Evolutionary conservation across 2,797 vertebrate species (phyloP).

Genomic region (Leptoclinus maculatus): DNA sequence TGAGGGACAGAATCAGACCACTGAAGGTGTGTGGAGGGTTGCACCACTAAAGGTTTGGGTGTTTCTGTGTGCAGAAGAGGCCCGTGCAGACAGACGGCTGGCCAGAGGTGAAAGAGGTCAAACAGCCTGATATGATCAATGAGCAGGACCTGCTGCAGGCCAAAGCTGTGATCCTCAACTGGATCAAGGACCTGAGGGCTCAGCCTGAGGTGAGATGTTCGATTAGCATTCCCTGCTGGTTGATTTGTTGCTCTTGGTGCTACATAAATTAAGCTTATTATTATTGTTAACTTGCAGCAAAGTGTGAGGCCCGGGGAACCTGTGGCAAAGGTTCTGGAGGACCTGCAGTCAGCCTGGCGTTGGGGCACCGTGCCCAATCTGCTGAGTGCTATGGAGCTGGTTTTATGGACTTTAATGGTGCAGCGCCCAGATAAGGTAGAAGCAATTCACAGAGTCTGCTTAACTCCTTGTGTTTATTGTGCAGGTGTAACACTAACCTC

Average conservation of each 20-base stretch:
- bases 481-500: background rate
- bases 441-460: background rate
- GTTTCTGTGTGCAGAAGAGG: slow-evolving; percentile 73
- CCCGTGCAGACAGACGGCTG: slow-evolving; percentile 82
- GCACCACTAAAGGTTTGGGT: background rate
- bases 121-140: slow-evolving; percentile 57
- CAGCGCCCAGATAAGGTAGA: slow-evolving; percentile 82
- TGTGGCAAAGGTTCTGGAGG: slow-evolving; percentile 79
- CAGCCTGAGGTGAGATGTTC: slow-evolving; percentile 80
- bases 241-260: background rate
- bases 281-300: slow-evolving; percentile 69
- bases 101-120: slow-evolving; percentile 74
- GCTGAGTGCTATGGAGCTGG: slow-evolving; percentile 82
- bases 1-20: background rate
- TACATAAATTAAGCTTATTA: background rate
- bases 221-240: background rate
- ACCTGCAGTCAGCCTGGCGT: slow-evolving; percentile 83
- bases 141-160: slow-evolving; percentile 75
- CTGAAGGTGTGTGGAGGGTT: background rate
- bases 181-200: slow-evolving; percentile 83
- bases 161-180: slow-evolving; percentile 76
- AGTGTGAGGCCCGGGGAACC: slow-evolving; percentile 84
- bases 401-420: slow-evolving; percentile 83
- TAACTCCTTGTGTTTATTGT: background rate
- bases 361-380: slow-evolving; percentile 78